Evolutionary conservation across 2,113 vertebrate genomes (phyloP).

Genomic region (Ardeotis arabs): DNA sequence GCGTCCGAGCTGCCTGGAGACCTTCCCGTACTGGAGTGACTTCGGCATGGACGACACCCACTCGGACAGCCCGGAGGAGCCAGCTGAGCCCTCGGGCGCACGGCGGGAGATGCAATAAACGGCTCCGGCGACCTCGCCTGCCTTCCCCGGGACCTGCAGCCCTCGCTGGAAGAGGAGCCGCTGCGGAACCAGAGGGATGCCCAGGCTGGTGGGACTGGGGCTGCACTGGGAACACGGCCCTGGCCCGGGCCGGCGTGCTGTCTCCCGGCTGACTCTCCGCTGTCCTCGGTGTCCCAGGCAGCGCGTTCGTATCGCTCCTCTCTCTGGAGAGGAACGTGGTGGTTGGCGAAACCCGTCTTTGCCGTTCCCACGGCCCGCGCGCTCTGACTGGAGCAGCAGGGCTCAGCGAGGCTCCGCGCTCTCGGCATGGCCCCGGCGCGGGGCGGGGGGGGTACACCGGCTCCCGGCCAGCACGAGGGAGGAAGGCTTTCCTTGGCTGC

Average conservation of each 20-base stretch:
- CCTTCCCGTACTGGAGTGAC: background rate
- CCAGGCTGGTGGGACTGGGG: background rate
- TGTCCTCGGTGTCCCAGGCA: background rate
- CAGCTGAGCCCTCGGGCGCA: background rate
- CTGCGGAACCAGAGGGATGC: background rate
- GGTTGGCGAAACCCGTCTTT: background rate
- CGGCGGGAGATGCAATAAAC: background rate
- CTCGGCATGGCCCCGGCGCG: background rate
- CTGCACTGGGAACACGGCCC: background rate
- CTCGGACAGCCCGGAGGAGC: background rate
- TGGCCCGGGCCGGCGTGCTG: background rate
- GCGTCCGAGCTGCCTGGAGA: background rate
- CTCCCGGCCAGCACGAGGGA: fast-evolving
- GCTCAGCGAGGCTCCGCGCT: background rate
- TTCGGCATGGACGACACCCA: background rate
- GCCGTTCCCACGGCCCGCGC: background rate
- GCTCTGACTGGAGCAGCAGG: background rate
- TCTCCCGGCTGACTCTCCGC: background rate
- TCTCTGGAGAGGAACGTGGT: background rate
- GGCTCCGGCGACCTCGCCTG: background rate
- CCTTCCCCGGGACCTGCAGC: background rate
- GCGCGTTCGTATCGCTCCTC: fast-evolving
- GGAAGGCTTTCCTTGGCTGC: background rate
- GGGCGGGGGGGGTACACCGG: background rate
- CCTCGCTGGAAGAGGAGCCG: background rate